Evolutionary conservation across 2,888 invertebrate genomes (phyloP).

Genomic region (Steinernema carpocapsae): DNA sequence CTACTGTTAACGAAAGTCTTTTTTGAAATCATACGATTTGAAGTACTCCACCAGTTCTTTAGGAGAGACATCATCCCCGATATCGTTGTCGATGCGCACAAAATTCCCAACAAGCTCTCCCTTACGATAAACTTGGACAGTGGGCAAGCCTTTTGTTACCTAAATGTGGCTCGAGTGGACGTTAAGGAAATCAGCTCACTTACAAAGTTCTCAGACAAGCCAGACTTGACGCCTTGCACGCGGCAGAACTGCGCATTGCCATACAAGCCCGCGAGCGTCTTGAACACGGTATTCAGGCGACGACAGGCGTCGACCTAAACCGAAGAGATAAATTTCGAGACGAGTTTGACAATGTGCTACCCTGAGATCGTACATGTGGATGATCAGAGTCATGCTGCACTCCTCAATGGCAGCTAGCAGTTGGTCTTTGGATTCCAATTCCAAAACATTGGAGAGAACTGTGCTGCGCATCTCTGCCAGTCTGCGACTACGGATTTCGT

Average conservation of each 20-base stretch:
- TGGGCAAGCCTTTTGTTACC: slow-evolving; percentile 54
- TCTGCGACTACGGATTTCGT: slow-evolving; percentile 43
- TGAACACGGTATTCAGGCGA: not conserved
- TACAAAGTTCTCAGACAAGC: slow-evolving; percentile 10
- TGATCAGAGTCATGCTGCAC: slow-evolving; percentile 15
- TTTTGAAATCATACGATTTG: slow-evolving; percentile 40
- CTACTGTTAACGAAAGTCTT: not conserved
- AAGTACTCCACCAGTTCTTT: slow-evolving; percentile 48
- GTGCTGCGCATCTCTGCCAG: slow-evolving; percentile 39
- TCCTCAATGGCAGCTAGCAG: slow-evolving; percentile 12
- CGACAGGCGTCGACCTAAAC: not conserved
- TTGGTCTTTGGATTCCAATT: slow-evolving; percentile 1
- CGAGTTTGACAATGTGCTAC: not conserved
- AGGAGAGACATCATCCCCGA: slow-evolving; percentile 57
- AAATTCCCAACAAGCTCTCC: slow-evolving; percentile 64
- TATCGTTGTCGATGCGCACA: slow-evolving; percentile 46
- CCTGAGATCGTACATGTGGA: slow-evolving; percentile 1
- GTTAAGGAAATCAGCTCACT: not conserved
- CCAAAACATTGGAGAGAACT: slow-evolving; percentile 5
- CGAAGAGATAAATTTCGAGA: not conserved
- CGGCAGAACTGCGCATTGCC: slow-evolving; percentile 10
- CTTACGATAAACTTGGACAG: slow-evolving; percentile 59
- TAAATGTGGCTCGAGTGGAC: slow-evolving; percentile 39
- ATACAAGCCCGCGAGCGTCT: slow-evolving; percentile 3
- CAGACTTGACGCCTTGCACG: not conserved